These are phyloP conservation scores for Campylomormyrus numenius DNA, from an alignment of 2,113 vertebrate genomes.

Conservation along the genomic window DNA sequence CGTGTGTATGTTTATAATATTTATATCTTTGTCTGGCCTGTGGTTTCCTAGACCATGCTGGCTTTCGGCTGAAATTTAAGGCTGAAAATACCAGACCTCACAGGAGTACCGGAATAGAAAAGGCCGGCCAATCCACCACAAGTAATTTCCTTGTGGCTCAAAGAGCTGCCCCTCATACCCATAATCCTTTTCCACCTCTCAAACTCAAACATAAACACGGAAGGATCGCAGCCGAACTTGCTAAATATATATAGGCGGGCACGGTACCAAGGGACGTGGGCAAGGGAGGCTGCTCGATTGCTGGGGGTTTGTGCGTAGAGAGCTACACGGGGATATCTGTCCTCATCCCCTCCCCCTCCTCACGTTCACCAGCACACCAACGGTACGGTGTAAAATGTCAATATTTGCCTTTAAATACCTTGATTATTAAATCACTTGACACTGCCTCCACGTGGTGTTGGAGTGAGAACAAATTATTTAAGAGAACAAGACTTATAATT, in stretches of 20 bases:
- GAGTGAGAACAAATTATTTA: not conserved
- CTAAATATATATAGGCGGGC: conserved; percentile 14
- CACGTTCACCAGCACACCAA: not conserved
- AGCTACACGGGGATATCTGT: not conserved
- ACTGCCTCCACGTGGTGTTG: not conserved
- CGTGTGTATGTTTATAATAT: conserved; percentile 5
- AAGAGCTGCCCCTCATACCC: conserved; percentile 22
- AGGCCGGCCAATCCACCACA: conserved; percentile 30
- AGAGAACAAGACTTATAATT: not conserved
- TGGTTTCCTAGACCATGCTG: conserved; percentile 25
- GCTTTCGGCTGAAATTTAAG: conserved; percentile 36
- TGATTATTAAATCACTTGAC: not conserved
- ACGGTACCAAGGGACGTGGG: not conserved
- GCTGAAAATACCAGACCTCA: conserved; percentile 50
- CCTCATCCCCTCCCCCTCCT: not conserved
- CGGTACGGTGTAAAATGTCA: not conserved
- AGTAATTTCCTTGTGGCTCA: conserved; percentile 35
- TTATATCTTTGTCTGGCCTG: conserved; percentile 22
- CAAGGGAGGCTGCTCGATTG: not conserved
- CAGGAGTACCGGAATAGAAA: conserved; percentile 38
- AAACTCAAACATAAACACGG: conserved; percentile 27
- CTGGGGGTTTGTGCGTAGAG: not conserved
- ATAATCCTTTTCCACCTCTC: conserved; percentile 28
- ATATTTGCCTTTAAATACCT: not conserved
- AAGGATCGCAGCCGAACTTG: not conserved